Evolutionary conservation across 2,797 vertebrate species (phyloP).

Genomic region (Pogoniulus pusillus): DNA sequence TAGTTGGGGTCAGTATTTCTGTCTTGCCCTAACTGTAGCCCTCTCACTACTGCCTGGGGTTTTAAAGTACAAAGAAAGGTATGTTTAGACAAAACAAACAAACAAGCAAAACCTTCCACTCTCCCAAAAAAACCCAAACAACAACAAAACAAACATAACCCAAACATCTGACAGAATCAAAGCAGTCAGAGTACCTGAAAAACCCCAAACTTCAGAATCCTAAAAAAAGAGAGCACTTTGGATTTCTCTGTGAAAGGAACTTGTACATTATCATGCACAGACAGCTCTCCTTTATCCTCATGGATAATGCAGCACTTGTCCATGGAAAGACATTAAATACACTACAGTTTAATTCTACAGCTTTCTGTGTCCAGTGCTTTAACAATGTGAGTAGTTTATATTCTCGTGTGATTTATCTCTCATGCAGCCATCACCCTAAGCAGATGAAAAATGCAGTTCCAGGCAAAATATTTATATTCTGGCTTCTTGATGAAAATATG

Average conservation of each 20-base stretch:
- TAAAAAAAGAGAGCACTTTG: not conserved
- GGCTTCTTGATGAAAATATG: not conserved
- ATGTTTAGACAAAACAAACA: not conserved
- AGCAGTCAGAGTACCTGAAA: not conserved
- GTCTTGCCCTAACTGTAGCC: fast-evolving
- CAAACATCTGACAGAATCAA: not conserved
- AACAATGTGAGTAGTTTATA: not conserved
- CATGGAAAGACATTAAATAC: not conserved
- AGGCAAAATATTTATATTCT: not conserved
- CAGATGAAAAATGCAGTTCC: not conserved
- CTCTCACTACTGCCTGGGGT: not conserved
- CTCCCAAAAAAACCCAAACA: not conserved
- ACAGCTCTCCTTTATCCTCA: not conserved
- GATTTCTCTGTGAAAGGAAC: not conserved
- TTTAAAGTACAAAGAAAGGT: not conserved
- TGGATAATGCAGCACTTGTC: not conserved
- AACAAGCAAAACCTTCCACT: too few relatives aligned
- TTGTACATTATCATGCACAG: not conserved
- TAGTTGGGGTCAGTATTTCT: not conserved
- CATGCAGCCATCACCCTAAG: not conserved
- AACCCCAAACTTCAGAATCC: not conserved
- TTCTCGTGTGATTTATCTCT: not conserved
- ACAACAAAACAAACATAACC: not conserved
- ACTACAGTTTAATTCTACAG: not conserved
- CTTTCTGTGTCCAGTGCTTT: not conserved